These are phyloP conservation scores for Istiophorus platypterus DNA, from an alignment of 2,113 vertebrate genomes.

Conservation along the genomic window DNA sequence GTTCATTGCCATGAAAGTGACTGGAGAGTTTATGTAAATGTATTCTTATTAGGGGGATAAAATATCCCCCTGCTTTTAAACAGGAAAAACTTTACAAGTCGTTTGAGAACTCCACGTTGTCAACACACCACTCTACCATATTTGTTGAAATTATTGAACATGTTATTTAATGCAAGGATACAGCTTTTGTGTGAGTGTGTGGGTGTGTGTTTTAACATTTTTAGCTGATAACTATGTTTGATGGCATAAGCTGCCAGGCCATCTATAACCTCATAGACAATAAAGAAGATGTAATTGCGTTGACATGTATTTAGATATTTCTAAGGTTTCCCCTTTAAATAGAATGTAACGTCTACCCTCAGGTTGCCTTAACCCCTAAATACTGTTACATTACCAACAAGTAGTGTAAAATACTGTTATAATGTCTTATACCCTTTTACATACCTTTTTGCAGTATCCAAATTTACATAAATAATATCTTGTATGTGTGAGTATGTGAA, in stretches of 20 bases:
- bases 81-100: neutral
- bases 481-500: neutral
- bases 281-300: neutral
- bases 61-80: neutral
- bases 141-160: neutral
- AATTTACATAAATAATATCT: neutral
- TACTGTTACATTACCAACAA: too few species aligned
- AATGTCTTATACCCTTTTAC: neutral
- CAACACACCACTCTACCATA: too few species aligned
- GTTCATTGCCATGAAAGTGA: conserved; percentile 29
- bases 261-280: neutral
- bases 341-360: too few species aligned
- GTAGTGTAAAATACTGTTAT: neutral
- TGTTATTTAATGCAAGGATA: neutral
- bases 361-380: neutral
- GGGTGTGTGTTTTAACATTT: neutral
- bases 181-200: neutral
- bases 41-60: neutral
- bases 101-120: neutral
- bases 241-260: too few species aligned
- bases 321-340: neutral
- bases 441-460: neutral
- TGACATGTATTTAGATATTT: neutral
- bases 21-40: neutral
- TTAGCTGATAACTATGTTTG: too few species aligned